Base-by-base conservation (phyloP, 2,797 vertebrate genomes). In the Girardinus metallicus region DNA sequence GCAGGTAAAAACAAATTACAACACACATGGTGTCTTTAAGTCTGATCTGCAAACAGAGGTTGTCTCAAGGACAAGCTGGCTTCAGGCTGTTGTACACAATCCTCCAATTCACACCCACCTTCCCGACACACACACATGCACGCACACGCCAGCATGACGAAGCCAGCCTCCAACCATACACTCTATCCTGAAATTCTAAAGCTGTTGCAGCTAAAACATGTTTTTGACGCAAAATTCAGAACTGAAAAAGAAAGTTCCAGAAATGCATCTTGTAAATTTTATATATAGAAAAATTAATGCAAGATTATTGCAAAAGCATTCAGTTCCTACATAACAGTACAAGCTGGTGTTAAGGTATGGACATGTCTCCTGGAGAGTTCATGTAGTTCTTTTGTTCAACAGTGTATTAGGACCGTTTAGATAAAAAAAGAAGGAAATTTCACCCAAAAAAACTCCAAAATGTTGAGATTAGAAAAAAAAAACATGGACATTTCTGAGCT, bases 1-100 rank as follows among this genome's bases (percentile, higher is more conserved):
- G 86, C 79, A 89, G 87, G 83, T 87, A 91, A 90, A 92, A 94
- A 93, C 93, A 93, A 93, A 92, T 94, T 89, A 91, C 31, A 88
- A 89, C 83, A 68, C 77, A 86, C 85, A 89, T 80, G 89, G 89
- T 92, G 87, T 87, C 86, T 85, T 85, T 82, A 83, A 90, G 79
- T 82, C 83, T 44, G 78, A 91, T 84, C 84, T 89, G 83, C 77
- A 92, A 88, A 87, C 80, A 85, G 89, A 85, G 87, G 89, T 91
- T 87, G 89, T 87, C 87, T 93, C 90, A 94, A 91, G 92, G 91
- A 88, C 91, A 70, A 64, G 64, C 71, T 82, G 31, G 80, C 80
- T 84, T 86, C 57, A 85, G 75, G 74, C 75, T 70, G 51, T 57
- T 80, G 70, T 46, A 15, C 73, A 74, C 31, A 51, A 43, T 5